Evolutionary conservation across 2,888 invertebrate genomes (phyloP), one percentile per base, ranked within the genome.

Genomic region (Pseudanteris insignis): DNA sequence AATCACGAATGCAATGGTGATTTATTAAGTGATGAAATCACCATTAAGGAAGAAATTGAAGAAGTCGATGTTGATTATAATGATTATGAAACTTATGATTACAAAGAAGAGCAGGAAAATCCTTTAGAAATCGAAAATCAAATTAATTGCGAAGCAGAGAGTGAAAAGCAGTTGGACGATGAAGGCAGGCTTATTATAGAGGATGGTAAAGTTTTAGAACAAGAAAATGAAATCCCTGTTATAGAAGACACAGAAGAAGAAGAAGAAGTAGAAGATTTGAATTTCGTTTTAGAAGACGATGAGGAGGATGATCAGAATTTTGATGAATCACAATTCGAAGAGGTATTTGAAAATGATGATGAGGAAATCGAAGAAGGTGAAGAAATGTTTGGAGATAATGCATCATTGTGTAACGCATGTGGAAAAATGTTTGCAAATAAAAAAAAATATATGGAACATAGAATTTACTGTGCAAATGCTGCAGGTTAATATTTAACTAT

Each of bases 231-330:
- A 18, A 4, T 18, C 4, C 18, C 18, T 3, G 12, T 5, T 4
- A 2, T 41, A 41, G 15, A 33, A 26, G 25, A 62, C 48, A 34
- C 57, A 57, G 29, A 54, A 57, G n/a, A n/a, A n/a, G 32, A 61
- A 29, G 43, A 55, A 54, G 5, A 63, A 41, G 26, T 43, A 57
- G 60, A 58, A 8, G 63, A 41, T 9, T 5, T 46, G 2, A 53
- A 47, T 24, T 11, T 37, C 25, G 61, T 64, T 7, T 37, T 54
- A 4, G 46, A 51, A 25, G 63, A 48, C 6, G 57, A 66, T 9
- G 64, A 61, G n/a, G 58, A 59, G 21, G 48, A 66, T 14, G 57
- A 65, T 37, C 15, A 36, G 29, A 41, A 66, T 43, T 9, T 43
- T 43, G 43, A 60, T 54, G 47, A 57, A 2, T 9, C 28, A 3